phyloP scores from a whole-genome alignment of 2,113 vertebrate genomes.

The Pseudopipra pipra region DNA sequence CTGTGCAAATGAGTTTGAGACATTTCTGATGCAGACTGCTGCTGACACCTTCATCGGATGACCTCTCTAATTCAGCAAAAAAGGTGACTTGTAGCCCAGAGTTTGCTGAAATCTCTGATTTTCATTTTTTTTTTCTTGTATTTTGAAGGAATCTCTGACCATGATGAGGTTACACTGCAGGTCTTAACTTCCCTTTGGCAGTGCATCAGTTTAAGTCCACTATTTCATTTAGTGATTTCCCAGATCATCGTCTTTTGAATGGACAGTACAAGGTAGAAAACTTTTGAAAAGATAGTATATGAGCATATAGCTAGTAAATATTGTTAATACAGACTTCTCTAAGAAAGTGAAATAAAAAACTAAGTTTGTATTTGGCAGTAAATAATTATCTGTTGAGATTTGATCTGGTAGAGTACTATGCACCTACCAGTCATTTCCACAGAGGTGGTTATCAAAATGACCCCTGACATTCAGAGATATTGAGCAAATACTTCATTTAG shows the following conservation, averaged over 20 bases:
- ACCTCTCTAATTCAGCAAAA: neutral
- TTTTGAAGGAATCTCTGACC: neutral
- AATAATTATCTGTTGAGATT: neutral
- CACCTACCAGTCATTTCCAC: neutral
- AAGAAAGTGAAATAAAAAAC: neutral
- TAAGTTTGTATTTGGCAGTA: neutral
- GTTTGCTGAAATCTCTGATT: neutral
- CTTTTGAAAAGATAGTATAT: neutral
- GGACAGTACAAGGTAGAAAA: neutral
- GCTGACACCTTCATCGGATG: neutral
- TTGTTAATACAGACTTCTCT: neutral
- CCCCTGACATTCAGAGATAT: neutral
- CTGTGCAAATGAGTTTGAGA: neutral
- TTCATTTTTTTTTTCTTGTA: neutral
- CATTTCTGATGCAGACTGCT: neutral
- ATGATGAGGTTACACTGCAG: too few species aligned
- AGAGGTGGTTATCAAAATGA: neutral
- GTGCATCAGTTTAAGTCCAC: neutral
- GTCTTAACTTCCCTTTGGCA: neutral
- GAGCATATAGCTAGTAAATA: neutral
- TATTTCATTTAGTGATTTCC: neutral
- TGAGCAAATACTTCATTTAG: neutral
- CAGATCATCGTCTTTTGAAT: neutral
- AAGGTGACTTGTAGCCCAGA: accelerated
- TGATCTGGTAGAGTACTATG: neutral